Conservation (phyloP, 1,140 invertebrate genomes). For the Drosophila nigrodunni region DNA sequence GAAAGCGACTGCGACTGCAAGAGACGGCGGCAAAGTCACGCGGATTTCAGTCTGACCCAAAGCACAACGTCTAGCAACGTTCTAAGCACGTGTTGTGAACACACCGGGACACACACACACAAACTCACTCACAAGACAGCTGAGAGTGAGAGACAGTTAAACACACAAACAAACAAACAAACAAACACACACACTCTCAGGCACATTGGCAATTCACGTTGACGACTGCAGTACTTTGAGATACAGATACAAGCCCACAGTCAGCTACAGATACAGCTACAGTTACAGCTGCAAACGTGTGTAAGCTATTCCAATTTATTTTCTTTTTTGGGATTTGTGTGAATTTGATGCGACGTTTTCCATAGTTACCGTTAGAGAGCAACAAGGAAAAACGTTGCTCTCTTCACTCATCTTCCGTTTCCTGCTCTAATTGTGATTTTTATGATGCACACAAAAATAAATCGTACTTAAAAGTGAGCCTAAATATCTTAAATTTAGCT, state of each 20-base stretch:
- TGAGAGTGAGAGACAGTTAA: slow-evolving; percentile 34
- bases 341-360: slow-evolving; percentile 19
- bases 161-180: slow-evolving; percentile 30
- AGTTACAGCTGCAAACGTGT: slow-evolving; percentile 3
- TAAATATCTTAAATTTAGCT: no score
- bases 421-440: slow-evolving; percentile 29
- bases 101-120: slow-evolving; percentile 51
- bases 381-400: slow-evolving; percentile 1
- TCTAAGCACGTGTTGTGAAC: slow-evolving; percentile 84
- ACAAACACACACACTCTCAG: slow-evolving; percentile 24
- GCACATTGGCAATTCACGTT: slow-evolving; percentile 55
- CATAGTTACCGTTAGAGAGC: slow-evolving; percentile 30
- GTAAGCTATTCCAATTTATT: neutral
- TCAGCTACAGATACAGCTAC: slow-evolving; percentile 10
- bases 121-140: slow-evolving; percentile 44
- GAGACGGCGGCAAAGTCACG: slow-evolving; percentile 75
- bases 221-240: slow-evolving; percentile 61
- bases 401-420: slow-evolving; percentile 29
- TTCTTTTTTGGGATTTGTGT: slow-evolving; percentile 7
- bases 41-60: slow-evolving; percentile 84
- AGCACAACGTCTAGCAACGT: slow-evolving; percentile 82
- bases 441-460: no score
- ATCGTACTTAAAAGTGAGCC: no score
- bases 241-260: slow-evolving; percentile 23
- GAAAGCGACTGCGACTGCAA: slow-evolving; percentile 23